Conservation (phyloP, 2,113 vertebrate species). For the Aptenodytes forsteri region DNA sequence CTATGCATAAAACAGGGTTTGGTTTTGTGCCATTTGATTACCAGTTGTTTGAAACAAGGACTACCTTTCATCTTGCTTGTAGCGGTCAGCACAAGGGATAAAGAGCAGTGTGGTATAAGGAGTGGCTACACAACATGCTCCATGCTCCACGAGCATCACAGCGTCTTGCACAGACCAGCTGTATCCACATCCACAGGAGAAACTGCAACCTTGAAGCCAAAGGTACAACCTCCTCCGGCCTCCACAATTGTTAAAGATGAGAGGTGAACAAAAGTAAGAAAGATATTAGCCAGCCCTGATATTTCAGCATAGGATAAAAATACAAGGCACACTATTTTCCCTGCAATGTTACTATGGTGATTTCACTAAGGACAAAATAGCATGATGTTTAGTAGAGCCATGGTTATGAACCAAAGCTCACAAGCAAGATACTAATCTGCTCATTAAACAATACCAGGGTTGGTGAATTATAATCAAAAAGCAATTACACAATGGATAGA, state of each 20-base stretch:
- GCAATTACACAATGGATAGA: not conserved
- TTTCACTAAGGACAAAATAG: not conserved
- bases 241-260: not conserved
- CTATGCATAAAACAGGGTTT: not conserved
- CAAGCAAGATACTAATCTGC: not conserved
- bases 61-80: not conserved
- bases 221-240: not conserved
- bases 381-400: not conserved
- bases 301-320: not conserved
- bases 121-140: fast-evolving
- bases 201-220: not conserved
- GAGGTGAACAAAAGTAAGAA: not conserved
- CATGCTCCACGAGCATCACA: fast-evolving
- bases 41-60: not conserved
- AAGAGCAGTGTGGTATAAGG: not conserved
- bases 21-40: not conserved
- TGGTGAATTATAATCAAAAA: conserved; percentile 7
- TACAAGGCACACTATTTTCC: not conserved
- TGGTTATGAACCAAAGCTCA: not conserved
- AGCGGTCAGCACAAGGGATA: not conserved
- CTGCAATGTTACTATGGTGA: conserved; percentile 22
- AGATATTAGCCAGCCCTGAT: not conserved
- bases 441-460: not conserved
- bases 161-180: not conserved
- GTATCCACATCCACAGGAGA: not conserved